Percentiles rank a stretch among this genome's conserved stretches.
These are phyloP conservation scores for Halichoerus grypus DNA, from an alignment of 2,113 vertebrate species.

Conservation along the genomic window DNA sequence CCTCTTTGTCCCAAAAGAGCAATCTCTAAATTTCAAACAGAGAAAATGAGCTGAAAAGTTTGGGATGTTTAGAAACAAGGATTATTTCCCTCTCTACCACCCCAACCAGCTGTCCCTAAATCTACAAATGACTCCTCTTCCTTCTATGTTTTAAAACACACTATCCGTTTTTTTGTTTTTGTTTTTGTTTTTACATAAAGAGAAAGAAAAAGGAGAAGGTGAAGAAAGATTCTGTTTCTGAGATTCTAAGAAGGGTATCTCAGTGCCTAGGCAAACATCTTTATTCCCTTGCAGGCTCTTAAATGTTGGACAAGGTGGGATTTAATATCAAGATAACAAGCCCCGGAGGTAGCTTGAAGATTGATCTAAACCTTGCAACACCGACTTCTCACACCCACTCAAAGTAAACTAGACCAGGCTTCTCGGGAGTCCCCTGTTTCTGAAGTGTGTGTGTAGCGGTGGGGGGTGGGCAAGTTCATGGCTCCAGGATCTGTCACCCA, in stretches of 20 bases:
- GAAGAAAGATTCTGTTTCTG: not conserved
- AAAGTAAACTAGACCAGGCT: not conserved
- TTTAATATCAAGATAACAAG: not conserved
- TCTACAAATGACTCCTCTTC: not conserved
- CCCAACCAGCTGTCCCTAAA: not conserved
- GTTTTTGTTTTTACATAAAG: not conserved
- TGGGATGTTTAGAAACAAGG: not conserved
- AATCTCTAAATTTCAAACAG: slow-evolving; percentile 3
- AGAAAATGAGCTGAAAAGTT: slow-evolving; percentile 13
- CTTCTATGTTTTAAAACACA: not conserved
- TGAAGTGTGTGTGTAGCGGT: not conserved
- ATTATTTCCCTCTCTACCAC: not conserved
- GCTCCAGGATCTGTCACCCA: not conserved
- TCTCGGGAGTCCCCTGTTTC: not conserved
- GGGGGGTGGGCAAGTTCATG: not conserved
- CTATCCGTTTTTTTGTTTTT: not conserved
- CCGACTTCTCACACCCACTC: not conserved
- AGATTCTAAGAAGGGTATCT: not conserved
- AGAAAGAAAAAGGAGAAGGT: not conserved
- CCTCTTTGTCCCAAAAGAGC: not conserved
- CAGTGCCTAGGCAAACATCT: not conserved
- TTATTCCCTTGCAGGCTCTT: not conserved
- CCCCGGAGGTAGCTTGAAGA: not conserved
- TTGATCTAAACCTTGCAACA: not conserved
- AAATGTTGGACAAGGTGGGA: not conserved